Conservation (phyloP, 2,888 invertebrate species). For the Sminthurides aquaticus region DNA sequence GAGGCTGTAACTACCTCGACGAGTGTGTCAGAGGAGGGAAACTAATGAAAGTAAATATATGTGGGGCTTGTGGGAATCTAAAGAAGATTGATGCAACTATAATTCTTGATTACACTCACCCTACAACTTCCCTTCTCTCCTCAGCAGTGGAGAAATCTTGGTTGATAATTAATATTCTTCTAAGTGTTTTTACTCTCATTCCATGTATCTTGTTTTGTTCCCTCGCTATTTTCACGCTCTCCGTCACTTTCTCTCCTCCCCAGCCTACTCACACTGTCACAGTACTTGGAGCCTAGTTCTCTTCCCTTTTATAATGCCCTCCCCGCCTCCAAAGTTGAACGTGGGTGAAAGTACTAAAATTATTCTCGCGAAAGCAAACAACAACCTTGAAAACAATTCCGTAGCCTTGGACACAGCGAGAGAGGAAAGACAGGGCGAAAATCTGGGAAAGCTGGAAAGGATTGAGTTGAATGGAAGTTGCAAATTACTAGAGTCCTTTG, state of each 20-base stretch:
- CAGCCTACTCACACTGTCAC: too few relatives aligned
- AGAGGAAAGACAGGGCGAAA: not conserved
- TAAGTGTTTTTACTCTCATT: not conserved
- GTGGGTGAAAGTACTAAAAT: too few relatives aligned
- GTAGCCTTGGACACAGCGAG: too few relatives aligned
- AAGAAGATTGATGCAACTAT: slow-evolving; percentile 7
- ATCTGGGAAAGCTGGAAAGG: not conserved
- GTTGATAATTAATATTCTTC: slow-evolving; percentile 4
- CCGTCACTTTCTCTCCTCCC: too few relatives aligned
- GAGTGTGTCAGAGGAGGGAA: not conserved
- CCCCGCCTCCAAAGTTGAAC: too few relatives aligned
- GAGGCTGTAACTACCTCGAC: not conserved
- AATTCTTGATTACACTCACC: slow-evolving; percentile 2
- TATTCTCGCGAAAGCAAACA: too few relatives aligned
- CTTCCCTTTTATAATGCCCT: too few relatives aligned
- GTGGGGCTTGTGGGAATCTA: not conserved
- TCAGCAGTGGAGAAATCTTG: not conserved
- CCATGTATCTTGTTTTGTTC: too few relatives aligned
- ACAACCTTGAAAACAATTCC: too few relatives aligned
- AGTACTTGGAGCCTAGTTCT: too few relatives aligned
- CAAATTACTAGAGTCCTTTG: not conserved
- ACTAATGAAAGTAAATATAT: not conserved
- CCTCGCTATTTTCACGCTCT: too few relatives aligned
- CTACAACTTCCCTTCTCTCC: not conserved
- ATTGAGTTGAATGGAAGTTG: not conserved